phyloP scores from a whole-genome alignment of 2,888 invertebrate genomes.

The Branchellion lobata region DNA sequence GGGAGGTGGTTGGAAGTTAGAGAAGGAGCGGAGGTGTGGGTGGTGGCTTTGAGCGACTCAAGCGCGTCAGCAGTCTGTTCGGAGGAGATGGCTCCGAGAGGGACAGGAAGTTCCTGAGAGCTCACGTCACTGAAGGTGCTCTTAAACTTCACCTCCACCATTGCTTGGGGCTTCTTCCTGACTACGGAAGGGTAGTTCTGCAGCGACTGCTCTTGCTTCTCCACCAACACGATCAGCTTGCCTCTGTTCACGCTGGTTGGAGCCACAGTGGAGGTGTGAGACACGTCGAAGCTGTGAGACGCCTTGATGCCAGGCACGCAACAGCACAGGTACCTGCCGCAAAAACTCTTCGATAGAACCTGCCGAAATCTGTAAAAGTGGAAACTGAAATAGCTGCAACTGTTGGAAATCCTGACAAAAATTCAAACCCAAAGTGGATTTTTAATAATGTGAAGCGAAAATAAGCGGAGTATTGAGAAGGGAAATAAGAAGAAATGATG shows the following conservation, averaged over 20 bases:
- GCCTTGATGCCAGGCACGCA: not conserved
- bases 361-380: slow-evolving; percentile 43
- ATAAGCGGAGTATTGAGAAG: too few relatives aligned
- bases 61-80: too few relatives aligned
- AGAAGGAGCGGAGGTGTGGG: too few relatives aligned
- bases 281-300: not conserved
- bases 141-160: slow-evolving; percentile 2
- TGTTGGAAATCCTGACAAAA: too few relatives aligned
- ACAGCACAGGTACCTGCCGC: slow-evolving; percentile 9
- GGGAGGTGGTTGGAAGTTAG: too few relatives aligned
- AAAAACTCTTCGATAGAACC: slow-evolving; percentile 37
- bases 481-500: too few relatives aligned
- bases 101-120: too few relatives aligned
- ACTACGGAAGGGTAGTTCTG: not conserved
- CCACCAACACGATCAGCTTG: not conserved
- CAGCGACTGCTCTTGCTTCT: not conserved
- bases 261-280: not conserved
- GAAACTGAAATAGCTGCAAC: too few relatives aligned
- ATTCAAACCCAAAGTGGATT: not conserved
- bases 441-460: not conserved
- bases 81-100: too few relatives aligned
- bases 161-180: slow-evolving; percentile 16
- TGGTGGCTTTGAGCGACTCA: too few relatives aligned
- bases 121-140: slow-evolving; percentile 26
- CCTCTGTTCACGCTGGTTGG: not conserved